A percentile compares a stretch with the other conserved stretches of the same genome.
These are phyloP conservation scores for Orussus abietinus DNA, from an alignment of 1,140 invertebrate genomes.

Conservation along the genomic window DNA sequence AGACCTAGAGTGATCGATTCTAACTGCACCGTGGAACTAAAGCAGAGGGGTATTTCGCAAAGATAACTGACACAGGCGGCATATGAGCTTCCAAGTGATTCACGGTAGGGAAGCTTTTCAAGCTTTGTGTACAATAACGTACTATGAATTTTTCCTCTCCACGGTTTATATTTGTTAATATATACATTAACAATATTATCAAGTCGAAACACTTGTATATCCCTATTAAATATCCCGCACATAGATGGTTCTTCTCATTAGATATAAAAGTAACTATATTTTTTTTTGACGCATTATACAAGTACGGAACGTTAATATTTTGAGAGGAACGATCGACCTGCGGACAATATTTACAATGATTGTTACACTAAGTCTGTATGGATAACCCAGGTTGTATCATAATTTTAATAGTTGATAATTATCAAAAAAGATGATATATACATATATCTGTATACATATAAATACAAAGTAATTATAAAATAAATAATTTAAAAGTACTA, in stretches of 20 bases:
- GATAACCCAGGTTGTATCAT: conserved; percentile 43
- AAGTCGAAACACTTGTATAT: conserved; percentile 22
- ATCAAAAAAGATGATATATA: conserved; percentile 30
- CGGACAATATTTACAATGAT: conserved; percentile 38
- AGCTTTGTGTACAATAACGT: conserved; percentile 24
- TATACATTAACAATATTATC: conserved; percentile 22
- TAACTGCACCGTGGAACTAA: too few relatives aligned
- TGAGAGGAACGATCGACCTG: conserved; percentile 30
- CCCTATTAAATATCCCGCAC: conserved; percentile 12
- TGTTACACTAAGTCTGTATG: conserved; percentile 36
- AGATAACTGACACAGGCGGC: conserved; percentile 1
- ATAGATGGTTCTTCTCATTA: conserved; percentile 13
- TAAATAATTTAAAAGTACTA: conserved; percentile 28
- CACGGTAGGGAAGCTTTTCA: conserved; percentile 19
- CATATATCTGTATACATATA: conserved; percentile 29
- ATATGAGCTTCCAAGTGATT: conserved; percentile 25
- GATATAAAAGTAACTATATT: conserved; percentile 6
- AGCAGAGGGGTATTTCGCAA: conserved; percentile 4
- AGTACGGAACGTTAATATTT: conserved; percentile 14
- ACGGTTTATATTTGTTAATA: conserved; percentile 22
- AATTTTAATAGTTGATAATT: conserved; percentile 48
- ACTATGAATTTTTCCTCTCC: conserved; percentile 19
- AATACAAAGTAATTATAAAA: conserved; percentile 34
- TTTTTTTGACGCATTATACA: conserved; percentile 16
- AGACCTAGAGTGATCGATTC: too few relatives aligned